phyloP scores from a whole-genome alignment of 2,797 vertebrate species.

The Sebastolobus altivelis region DNA sequence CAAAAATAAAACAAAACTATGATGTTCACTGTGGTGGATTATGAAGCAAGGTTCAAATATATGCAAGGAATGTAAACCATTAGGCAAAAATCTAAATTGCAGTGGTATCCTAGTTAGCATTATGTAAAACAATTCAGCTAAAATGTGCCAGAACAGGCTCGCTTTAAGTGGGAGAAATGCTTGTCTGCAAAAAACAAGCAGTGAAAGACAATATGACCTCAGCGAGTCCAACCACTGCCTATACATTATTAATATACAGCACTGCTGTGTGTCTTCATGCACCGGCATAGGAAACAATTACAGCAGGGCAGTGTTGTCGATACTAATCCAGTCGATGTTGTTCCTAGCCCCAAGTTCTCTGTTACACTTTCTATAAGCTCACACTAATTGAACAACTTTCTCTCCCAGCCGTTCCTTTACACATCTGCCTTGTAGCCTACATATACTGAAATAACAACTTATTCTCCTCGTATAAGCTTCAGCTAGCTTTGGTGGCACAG shows the following conservation, averaged over 20 bases:
- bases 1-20: background rate
- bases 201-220: slow-evolving; percentile 49
- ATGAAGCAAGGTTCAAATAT: background rate
- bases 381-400: slow-evolving; percentile 25
- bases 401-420: slow-evolving; percentile 1
- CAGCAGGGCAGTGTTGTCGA: background rate
- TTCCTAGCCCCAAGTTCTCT: background rate
- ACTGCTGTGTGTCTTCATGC: background rate
- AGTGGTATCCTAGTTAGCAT: background rate
- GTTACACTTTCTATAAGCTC: slow-evolving; percentile 15
- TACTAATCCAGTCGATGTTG: slow-evolving; percentile 1
- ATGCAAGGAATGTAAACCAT: background rate
- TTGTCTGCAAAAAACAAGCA: slow-evolving; percentile 31
- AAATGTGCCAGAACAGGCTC: slow-evolving; percentile 16
- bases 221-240: background rate
- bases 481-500: slow-evolving; percentile 58
- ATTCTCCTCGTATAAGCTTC: slow-evolving; percentile 52
- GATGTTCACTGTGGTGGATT: background rate
- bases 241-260: slow-evolving; percentile 36
- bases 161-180: slow-evolving; percentile 14
- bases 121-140: slow-evolving; percentile 2
- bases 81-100: background rate
- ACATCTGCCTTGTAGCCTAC: slow-evolving; percentile 6
- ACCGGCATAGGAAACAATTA: slow-evolving; percentile 10
- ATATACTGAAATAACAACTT: slow-evolving; percentile 41